phyloP scores from a whole-genome alignment of 1,140 invertebrate species.

The Andrena cerasifolii region DNA sequence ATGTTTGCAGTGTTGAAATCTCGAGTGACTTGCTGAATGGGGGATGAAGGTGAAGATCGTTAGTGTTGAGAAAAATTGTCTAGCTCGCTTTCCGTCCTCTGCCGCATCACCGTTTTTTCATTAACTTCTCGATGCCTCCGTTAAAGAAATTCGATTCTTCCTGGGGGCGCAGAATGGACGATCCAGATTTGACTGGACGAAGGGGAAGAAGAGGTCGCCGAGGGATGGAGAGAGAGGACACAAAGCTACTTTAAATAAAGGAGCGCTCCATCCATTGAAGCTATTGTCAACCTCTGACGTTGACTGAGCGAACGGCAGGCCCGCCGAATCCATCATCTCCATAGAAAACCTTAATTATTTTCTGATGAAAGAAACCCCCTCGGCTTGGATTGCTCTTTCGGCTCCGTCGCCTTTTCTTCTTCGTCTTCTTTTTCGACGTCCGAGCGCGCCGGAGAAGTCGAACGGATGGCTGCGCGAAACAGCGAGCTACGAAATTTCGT shows the following conservation, averaged over 20 bases:
- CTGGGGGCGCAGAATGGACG: slow-evolving; percentile 39
- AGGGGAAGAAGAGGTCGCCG: slow-evolving; percentile 63
- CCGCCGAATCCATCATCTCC: slow-evolving; percentile 81
- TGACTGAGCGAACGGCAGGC: slow-evolving; percentile 81
- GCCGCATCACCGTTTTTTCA: slow-evolving; percentile 52
- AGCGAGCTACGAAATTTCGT: too few relatives aligned
- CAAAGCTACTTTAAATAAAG: slow-evolving; percentile 84
- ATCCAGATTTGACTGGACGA: slow-evolving; percentile 66
- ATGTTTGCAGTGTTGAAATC: too few relatives aligned
- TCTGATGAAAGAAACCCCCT: slow-evolving; percentile 80
- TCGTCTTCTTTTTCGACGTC: slow-evolving; percentile 27
- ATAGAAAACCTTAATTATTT: slow-evolving; percentile 83
- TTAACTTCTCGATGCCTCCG: slow-evolving; percentile 46
- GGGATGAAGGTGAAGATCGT: neutral
- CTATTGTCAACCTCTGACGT: slow-evolving; percentile 82
- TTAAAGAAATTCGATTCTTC: slow-evolving; percentile 49
- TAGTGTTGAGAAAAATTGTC: neutral
- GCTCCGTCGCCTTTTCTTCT: slow-evolving; percentile 41
- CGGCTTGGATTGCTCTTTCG: slow-evolving; percentile 64
- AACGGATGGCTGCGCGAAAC: neutral
- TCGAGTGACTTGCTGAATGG: too few relatives aligned
- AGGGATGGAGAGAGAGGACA: slow-evolving; percentile 67
- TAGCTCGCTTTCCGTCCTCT: neutral
- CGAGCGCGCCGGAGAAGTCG: slow-evolving; percentile 11
- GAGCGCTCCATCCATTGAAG: slow-evolving; percentile 81